phyloP scores from a whole-genome alignment of 2,797 vertebrate species.

The Gymnothorax javanicus region DNA sequence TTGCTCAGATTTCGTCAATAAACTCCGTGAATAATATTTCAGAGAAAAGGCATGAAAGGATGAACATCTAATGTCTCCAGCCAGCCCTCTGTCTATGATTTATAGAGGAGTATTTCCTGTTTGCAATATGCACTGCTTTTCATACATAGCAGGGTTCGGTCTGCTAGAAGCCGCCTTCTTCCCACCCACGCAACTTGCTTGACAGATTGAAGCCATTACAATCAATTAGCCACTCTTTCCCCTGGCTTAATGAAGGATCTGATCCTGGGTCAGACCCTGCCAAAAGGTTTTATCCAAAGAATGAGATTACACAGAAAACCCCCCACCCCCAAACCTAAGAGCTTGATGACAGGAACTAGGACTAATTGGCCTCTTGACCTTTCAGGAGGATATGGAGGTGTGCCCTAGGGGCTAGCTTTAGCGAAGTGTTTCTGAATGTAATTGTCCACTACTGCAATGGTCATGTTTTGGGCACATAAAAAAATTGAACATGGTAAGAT shows the following conservation, averaged over 20 bases:
- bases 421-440: neutral
- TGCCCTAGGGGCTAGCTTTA: neutral
- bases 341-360: slow-evolving; percentile 26
- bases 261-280: slow-evolving; percentile 47
- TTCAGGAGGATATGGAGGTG: neutral
- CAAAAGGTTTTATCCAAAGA: slow-evolving; percentile 46
- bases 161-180: slow-evolving; percentile 33
- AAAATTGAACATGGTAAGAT: neutral
- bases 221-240: slow-evolving; percentile 60
- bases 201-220: slow-evolving; percentile 61
- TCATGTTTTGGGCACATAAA: neutral
- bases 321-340: neutral
- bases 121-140: neutral
- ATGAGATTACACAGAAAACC: slow-evolving; percentile 48
- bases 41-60: neutral
- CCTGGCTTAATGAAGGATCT: slow-evolving; percentile 59
- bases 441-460: neutral
- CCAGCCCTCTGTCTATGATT: neutral
- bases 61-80: neutral
- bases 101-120: slow-evolving; percentile 26
- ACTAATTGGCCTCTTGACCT: slow-evolving; percentile 1
- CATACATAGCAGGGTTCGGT: slow-evolving; percentile 23
- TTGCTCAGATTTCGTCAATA: neutral
- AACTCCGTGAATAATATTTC: neutral
- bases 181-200: slow-evolving; percentile 26